These are phyloP conservation scores for Montipora sp. DNA, from an alignment of 64 coral and sea anemone genomes.

Conservation along the genomic window DNA sequence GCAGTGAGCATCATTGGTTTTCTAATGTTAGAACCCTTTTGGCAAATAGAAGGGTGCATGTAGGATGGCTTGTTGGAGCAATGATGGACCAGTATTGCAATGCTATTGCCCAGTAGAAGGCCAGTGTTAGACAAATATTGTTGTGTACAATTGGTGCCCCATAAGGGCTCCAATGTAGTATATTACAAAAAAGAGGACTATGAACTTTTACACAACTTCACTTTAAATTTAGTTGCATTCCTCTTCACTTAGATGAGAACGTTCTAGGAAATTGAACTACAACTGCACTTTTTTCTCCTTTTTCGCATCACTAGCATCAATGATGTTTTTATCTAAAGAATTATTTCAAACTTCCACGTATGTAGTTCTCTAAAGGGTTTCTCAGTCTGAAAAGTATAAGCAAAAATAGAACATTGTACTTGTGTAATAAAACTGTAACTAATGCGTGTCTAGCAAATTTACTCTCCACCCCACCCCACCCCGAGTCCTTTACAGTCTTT, in stretches of 20 bases:
- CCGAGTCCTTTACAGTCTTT: too few species aligned
- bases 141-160: too few species aligned
- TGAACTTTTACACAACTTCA: too few species aligned
- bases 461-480: too few species aligned
- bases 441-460: neutral
- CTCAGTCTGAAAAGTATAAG: neutral
- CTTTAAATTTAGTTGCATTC: neutral
- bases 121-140: too few species aligned
- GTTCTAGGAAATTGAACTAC: neutral
- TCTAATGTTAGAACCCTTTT: neutral
- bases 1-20: neutral
- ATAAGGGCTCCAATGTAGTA: too few species aligned
- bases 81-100: neutral
- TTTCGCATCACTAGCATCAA: neutral
- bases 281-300: neutral
- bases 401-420: constrained; percentile 9
- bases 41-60: too few species aligned
- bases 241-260: neutral
- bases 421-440: neutral
- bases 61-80: too few species aligned
- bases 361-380: neutral
- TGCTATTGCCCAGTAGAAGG: neutral
- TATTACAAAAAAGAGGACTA: too few species aligned
- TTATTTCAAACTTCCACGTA: neutral
- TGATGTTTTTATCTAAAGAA: constrained; percentile 29